Conservation (phyloP, 1,140 invertebrate genomes). For the Melanaphis sacchari region DNA sequence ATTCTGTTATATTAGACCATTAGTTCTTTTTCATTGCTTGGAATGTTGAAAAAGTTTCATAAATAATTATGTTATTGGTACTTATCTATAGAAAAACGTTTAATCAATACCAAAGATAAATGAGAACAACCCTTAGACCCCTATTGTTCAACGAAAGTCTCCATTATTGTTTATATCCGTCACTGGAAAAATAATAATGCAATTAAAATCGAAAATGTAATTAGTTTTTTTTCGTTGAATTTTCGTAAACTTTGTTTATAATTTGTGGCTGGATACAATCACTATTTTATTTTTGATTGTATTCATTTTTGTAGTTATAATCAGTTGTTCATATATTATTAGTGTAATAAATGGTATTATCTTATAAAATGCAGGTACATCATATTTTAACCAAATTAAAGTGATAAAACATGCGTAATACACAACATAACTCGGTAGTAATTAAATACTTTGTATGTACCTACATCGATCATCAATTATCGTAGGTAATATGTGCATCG, state of each 20-base stretch:
- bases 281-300: not conserved
- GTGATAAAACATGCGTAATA: not conserved
- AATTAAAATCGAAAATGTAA: not conserved
- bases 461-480: too few relatives aligned
- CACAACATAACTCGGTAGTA: too few relatives aligned
- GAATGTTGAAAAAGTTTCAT: not conserved
- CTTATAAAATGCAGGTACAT: not conserved
- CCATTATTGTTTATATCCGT: not conserved
- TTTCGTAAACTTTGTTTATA: not conserved
- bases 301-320: not conserved
- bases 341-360: not conserved
- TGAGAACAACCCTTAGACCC: not conserved
- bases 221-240: not conserved
- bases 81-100: not conserved
- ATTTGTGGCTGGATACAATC: not conserved
- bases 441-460: too few relatives aligned
- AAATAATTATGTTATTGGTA: not conserved
- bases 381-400: not conserved
- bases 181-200: not conserved
- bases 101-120: constrained; percentile 9
- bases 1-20: not conserved
- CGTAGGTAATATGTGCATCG: too few relatives aligned
- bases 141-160: not conserved
- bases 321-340: not conserved
- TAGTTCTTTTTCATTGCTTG: not conserved